Percentiles rank a stretch among this genome's conserved stretches.
phyloP scores from a whole-genome alignment of 2,113 vertebrate species.

The Hucho hucho region DNA sequence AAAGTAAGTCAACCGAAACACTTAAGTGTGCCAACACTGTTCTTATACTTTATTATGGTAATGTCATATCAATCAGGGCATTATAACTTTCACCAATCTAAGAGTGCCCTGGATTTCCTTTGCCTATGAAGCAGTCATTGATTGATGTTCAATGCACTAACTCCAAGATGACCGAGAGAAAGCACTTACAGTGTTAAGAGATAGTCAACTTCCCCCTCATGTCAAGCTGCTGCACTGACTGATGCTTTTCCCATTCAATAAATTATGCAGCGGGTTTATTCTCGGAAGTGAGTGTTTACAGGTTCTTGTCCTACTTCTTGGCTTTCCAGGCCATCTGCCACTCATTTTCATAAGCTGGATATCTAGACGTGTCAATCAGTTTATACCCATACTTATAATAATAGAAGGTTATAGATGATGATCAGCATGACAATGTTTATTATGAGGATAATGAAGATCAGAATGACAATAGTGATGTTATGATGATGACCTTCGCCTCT shows the following conservation, averaged over 20 bases:
- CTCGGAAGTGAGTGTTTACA: slow-evolving; percentile 52
- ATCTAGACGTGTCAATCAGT: not conserved
- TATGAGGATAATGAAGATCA: not conserved
- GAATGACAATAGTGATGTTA: not conserved
- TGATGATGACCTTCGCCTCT: not conserved
- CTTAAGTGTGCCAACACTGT: too few species aligned
- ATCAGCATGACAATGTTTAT: not conserved
- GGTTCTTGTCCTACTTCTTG: slow-evolving; percentile 49
- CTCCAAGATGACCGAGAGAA: slow-evolving; percentile 9
- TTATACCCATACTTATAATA: not conserved
- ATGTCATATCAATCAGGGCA: not conserved
- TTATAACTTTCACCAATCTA: not conserved
- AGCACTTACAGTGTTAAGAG: slow-evolving; percentile 29
- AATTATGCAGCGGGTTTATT: slow-evolving; percentile 65
- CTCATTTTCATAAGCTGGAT: slow-evolving; percentile 8
- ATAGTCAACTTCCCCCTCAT: slow-evolving; percentile 31
- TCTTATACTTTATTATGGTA: too few species aligned
- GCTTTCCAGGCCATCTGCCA: slow-evolving; percentile 46
- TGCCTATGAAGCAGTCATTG: not conserved
- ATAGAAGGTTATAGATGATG: not conserved
- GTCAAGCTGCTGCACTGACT: slow-evolving; percentile 33
- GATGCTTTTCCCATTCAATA: slow-evolving; percentile 49
- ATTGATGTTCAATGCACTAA: slow-evolving; percentile 8
- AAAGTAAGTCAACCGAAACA: too few species aligned
- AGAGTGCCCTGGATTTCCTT: not conserved